These are phyloP conservation scores for Drosophila ustulata DNA, from an alignment of 2,888 invertebrate species.

Conservation along the genomic window DNA sequence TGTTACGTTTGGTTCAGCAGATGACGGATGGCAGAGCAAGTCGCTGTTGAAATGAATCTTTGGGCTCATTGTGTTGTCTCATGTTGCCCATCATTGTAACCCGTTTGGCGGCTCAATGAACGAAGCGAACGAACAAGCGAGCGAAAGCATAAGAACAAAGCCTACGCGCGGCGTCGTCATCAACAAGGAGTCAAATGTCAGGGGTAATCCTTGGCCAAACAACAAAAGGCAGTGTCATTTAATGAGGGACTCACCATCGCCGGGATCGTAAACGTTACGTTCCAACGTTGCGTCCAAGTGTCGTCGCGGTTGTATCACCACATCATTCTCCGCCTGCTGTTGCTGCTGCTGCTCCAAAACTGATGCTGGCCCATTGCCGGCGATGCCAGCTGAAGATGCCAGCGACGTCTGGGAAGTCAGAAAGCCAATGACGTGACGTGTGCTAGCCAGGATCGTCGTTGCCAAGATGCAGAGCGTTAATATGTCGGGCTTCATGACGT, in stretches of 20 bases:
- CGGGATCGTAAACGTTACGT: conserved; percentile 84
- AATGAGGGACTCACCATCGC: conserved; percentile 83
- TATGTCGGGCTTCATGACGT: conserved; percentile 70
- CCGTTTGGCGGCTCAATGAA: conserved; percentile 13
- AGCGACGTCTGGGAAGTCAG: conserved; percentile 52
- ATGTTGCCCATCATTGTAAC: conserved; percentile 14
- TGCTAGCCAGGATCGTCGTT: conserved; percentile 68
- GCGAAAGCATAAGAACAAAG: conserved; percentile 21
- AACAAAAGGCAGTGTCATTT: conserved; percentile 53
- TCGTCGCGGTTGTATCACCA: conserved; percentile 48
- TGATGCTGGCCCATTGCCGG: conserved; percentile 28
- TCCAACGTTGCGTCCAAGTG: conserved; percentile 61
- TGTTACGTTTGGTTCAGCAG: not conserved
- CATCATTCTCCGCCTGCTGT: conserved; percentile 27
- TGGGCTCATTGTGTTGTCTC: not conserved
- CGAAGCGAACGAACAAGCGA: not conserved
- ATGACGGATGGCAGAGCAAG: not conserved
- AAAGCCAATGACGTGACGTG: conserved; percentile 64
- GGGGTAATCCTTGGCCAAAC: conserved; percentile 38
- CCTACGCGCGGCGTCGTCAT: conserved; percentile 12
- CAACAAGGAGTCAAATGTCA: conserved; percentile 48
- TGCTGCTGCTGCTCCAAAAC: conserved; percentile 27
- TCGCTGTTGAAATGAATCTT: conserved; percentile 20
- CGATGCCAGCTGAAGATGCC: conserved; percentile 18
- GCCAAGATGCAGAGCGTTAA: conserved; percentile 66